These are phyloP conservation scores for Apocrypta bakeri DNA, from an alignment of 1,140 invertebrate species.

Conservation along the genomic window DNA sequence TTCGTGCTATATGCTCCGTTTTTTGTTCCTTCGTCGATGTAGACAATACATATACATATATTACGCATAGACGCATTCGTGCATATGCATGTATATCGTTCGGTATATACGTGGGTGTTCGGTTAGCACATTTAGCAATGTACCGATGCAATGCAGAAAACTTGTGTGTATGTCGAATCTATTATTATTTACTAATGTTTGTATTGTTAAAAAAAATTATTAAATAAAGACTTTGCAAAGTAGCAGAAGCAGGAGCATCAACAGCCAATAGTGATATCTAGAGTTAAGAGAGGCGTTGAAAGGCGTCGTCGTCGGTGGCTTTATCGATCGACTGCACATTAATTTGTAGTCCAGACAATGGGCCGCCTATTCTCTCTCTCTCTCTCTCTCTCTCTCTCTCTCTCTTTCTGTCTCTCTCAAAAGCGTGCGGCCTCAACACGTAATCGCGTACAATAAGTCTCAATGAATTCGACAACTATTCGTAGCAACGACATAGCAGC, in stretches of 20 bases:
- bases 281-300: constrained; percentile 52
- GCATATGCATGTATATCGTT: too few relatives aligned
- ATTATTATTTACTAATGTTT: background rate
- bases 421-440: too few relatives aligned
- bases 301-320: constrained; percentile 60
- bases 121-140: background rate
- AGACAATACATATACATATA: too few relatives aligned
- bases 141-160: background rate
- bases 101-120: background rate
- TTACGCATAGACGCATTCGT: too few relatives aligned
- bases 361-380: constrained; percentile 69
- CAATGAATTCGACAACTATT: background rate
- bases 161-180: background rate
- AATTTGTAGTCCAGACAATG: constrained; percentile 74
- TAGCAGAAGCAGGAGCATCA: background rate
- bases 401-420: background rate
- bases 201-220: background rate
- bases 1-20: background rate
- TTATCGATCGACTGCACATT: constrained; percentile 71
- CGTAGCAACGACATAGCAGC: background rate
- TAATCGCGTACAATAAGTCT: background rate
- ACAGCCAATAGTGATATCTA: too few relatives aligned
- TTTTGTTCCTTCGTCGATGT: background rate
- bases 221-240: background rate
- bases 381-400: background rate